A percentile compares a stretch with the other conserved stretches of the same genome.
Conservation (phyloP, 1,140 invertebrate species). For the Papilio polytes region DNA sequence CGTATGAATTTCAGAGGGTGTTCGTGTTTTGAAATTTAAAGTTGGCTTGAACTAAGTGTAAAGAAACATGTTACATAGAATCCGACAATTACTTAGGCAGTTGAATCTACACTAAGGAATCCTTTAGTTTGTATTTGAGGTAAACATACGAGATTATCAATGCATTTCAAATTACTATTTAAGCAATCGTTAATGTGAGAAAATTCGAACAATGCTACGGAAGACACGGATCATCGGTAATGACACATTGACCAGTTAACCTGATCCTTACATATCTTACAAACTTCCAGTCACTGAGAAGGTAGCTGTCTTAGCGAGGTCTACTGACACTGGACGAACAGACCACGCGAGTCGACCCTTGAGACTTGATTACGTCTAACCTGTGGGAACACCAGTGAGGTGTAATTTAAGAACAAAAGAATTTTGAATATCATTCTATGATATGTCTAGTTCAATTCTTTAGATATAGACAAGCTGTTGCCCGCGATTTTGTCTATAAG, state of each 20-base stretch:
- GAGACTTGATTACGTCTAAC: conserved; percentile 63
- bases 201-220: conserved; percentile 63
- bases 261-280: conserved; percentile 19
- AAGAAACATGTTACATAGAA: not conserved
- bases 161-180: not conserved
- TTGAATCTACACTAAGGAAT: not conserved
- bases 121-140: not conserved
- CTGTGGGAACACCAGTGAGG: conserved; percentile 59
- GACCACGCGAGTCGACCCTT: conserved; percentile 54
- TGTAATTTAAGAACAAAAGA: conserved; percentile 47
- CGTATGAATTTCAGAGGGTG: conserved; percentile 25
- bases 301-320: conserved; percentile 40
- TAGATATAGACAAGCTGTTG: not conserved
- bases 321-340: conserved; percentile 44
- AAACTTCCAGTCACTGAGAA: not conserved
- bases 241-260: conserved; percentile 45
- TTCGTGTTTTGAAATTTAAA: conserved; percentile 16
- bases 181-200: conserved; percentile 63
- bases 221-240: conserved; percentile 65
- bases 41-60: not conserved
- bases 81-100: not conserved
- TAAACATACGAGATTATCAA: not conserved
- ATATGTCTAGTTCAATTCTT: not conserved
- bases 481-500: not conserved
- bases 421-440: conserved; percentile 16